Evolutionary conservation across 2,888 invertebrate genomes (phyloP).

Genomic region (Chouioia cunea): DNA sequence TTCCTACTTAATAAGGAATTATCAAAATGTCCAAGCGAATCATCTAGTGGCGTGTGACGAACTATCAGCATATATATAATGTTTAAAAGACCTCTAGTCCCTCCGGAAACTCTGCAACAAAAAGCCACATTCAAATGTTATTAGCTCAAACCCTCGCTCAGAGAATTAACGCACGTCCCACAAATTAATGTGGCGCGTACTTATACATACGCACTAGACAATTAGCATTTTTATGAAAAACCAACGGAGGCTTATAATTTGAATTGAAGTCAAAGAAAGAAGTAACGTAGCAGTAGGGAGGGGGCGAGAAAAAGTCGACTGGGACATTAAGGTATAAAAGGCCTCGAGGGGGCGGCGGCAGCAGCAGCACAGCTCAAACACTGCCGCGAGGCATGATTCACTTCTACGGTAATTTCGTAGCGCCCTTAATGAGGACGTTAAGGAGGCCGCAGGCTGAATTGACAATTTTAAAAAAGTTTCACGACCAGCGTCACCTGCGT

Average conservation of each 20-base stretch:
- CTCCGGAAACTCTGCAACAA: no score
- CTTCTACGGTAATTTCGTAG: constrained; percentile 41
- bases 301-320: constrained; percentile 30
- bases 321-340: constrained; percentile 20
- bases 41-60: no score
- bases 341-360: constrained; percentile 4
- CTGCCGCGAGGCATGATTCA: constrained; percentile 41
- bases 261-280: background rate
- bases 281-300: background rate
- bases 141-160: no score
- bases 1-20: no score
- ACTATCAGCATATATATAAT: no score
- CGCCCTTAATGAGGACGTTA: constrained; percentile 43
- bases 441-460: constrained; percentile 48
- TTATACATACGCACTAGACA: no score
- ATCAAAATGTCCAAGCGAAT: no score
- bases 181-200: no score
- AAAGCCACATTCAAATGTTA: no score
- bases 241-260: background rate
- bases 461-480: constrained; percentile 52
- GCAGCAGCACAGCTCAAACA: constrained; percentile 20
- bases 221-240: constrained; percentile 5
- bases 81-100: no score
- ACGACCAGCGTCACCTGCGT: constrained; percentile 52
- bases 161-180: no score